phyloP scores from a whole-genome alignment of 2,888 invertebrate genomes.

The Autographa pulchrina region DNA sequence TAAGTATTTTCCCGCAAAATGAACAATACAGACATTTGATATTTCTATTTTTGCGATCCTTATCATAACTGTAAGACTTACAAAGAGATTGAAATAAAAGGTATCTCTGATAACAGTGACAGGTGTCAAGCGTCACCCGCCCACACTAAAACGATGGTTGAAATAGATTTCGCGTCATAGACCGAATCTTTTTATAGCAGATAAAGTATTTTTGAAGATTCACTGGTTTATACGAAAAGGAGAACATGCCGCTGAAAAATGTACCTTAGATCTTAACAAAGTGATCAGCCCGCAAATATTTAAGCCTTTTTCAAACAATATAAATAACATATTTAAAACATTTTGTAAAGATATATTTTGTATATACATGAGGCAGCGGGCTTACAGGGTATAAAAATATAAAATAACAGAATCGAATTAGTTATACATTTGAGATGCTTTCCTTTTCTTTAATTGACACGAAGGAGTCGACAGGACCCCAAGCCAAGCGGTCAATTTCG shows the following conservation, averaged over 20 bases:
- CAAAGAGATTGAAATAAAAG: slow-evolving; percentile 6
- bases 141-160: background rate
- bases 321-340: too few species aligned
- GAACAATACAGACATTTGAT: background rate
- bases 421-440: too few species aligned
- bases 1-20: background rate
- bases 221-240: background rate
- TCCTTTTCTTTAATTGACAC: too few species aligned
- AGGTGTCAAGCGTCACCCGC: background rate
- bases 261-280: too few species aligned
- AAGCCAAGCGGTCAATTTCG: background rate
- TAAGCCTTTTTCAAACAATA: too few species aligned
- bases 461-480: background rate
- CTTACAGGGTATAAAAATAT: too few species aligned
- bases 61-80: slow-evolving; percentile 29
- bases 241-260: too few species aligned
- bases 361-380: too few species aligned
- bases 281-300: too few species aligned
- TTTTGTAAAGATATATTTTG: too few species aligned
- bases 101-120: background rate
- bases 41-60: background rate
- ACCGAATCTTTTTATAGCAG: background rate
- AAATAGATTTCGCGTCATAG: slow-evolving; percentile 3
- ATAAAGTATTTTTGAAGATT: background rate
- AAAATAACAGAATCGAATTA: too few species aligned